phyloP scores from a whole-genome alignment of 2,113 vertebrate genomes.

The Carollia perspicillata region DNA sequence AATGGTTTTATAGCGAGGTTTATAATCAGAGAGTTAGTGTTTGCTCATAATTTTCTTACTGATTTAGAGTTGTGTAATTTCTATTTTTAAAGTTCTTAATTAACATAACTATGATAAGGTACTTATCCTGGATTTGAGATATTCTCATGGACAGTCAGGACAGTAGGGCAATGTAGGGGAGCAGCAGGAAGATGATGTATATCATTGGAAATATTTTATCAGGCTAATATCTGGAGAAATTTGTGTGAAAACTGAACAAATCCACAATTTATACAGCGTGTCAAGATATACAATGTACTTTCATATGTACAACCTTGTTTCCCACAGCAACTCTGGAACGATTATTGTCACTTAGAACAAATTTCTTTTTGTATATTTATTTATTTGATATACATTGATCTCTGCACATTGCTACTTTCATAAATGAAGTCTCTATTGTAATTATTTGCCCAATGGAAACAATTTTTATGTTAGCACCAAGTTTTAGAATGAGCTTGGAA shows the following conservation, averaged over 20 bases:
- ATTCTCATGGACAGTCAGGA: background rate
- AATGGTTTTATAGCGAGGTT: background rate
- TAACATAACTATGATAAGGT: background rate
- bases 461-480: slow-evolving; percentile 13
- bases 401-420: background rate
- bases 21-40: background rate
- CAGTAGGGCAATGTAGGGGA: background rate
- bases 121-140: background rate
- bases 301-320: background rate
- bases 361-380: background rate
- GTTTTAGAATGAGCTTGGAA: slow-evolving; percentile 7
- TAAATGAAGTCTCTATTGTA: background rate
- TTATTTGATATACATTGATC: background rate
- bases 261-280: background rate
- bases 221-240: background rate
- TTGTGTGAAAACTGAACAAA: background rate
- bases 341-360: slow-evolving; percentile 16
- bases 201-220: background rate
- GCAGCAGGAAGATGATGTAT: background rate
- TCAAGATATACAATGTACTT: background rate
- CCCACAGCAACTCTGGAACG: background rate
- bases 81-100: background rate
- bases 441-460: background rate
- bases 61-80: background rate
- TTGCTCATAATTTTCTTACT: background rate